Base-by-base conservation (phyloP, 1,140 invertebrate species). In the Drosophila aff. region DNA sequence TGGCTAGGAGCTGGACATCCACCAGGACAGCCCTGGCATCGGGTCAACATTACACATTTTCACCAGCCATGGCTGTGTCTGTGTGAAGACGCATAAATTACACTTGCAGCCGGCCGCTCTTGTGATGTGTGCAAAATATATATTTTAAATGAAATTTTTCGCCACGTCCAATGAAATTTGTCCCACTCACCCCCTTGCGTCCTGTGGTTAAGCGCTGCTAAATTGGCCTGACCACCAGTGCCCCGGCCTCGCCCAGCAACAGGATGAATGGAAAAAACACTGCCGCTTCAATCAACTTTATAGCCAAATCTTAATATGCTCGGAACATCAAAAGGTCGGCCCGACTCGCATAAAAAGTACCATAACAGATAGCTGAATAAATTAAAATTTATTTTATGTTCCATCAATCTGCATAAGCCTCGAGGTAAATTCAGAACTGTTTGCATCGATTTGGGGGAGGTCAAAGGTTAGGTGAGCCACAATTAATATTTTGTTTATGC, bases 41-140 rank as follows among this genome's bases (percentile, higher is more conserved):
- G 85, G 84, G 85, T 90, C 84, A 89, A 90, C 85, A 76, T 85
- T 81, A 90, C 84, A 89, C 81, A 90, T 89, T 89, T 81, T 81
- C 84, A 85, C 69, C 38, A 33, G 43, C 41, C 55, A n/a, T 41
- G 7, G 43, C 33, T 23, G 23, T 49, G 41, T 43, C 11, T 80
- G 28, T 83, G 50, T 64, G 52, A 89, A 89, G 81, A 82, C 75
- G 86, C 82, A 89, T 89, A 90, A 89, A 89, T 89, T 85, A 90
- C 78, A 85, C 85, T 85, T 90, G 82, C 79, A 89, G 72, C 77
- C 75, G 49, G 60, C 64, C 57, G 67, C 68, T 79, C 62, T 76
- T 72, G 49, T 69, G 73, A 49, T 71, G 81, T 83, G 76, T 83
- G 61, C 57, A 74, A 75, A 63, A 79, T 76, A 64, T 65, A 67